Percentiles rank a stretch among this genome's conserved stretches.
phyloP scores from a whole-genome alignment of 1,140 invertebrate species.

The Littorina saxatilis region DNA sequence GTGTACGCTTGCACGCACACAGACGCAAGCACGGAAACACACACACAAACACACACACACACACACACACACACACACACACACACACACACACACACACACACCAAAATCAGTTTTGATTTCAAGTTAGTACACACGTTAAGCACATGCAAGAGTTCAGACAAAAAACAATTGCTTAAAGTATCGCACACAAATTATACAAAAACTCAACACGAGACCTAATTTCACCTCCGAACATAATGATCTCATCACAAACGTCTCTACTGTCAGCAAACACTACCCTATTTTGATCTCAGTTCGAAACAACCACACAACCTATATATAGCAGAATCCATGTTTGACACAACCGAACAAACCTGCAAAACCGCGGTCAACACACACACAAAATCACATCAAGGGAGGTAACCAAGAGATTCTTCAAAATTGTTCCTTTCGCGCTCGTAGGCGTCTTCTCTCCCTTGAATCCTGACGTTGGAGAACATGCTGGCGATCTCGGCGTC shows the following conservation, averaged over 20 bases:
- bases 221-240: not conserved
- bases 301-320: not conserved
- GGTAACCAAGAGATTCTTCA: slow-evolving; percentile 61
- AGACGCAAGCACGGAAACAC: slow-evolving; percentile 21
- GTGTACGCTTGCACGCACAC: not conserved
- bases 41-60: slow-evolving; percentile 25
- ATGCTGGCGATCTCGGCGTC: slow-evolving; percentile 57
- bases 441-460: slow-evolving; percentile 23
- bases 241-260: not conserved
- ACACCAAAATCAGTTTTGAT: not conserved
- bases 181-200: not conserved
- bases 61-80: slow-evolving; percentile 25
- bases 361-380: not conserved
- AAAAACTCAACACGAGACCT: not conserved
- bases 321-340: not conserved
- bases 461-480: slow-evolving; percentile 54
- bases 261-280: not conserved
- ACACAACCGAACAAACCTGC: not conserved
- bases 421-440: slow-evolving; percentile 51
- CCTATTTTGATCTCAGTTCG: not conserved
- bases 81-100: not conserved
- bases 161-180: not conserved
- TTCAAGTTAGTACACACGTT: too few relatives aligned
- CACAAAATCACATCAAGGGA: slow-evolving; percentile 45
- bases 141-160: too few relatives aligned